These are phyloP conservation scores for Nemurella pictetii DNA, from an alignment of 2,888 invertebrate genomes.

Conservation along the genomic window DNA sequence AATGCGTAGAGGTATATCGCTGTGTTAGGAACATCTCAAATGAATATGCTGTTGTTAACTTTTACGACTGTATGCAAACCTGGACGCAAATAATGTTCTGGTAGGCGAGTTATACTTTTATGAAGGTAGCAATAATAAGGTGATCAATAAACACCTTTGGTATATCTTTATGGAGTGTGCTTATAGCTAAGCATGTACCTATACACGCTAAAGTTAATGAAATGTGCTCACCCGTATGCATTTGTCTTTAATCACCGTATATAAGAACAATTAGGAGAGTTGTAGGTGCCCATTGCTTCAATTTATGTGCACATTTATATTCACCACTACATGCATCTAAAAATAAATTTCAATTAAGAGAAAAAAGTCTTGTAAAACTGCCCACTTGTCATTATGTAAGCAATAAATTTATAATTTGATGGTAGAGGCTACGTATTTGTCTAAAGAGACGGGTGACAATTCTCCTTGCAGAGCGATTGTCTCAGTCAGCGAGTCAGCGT, in stretches of 20 bases:
- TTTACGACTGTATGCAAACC: neutral
- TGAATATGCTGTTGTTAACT: neutral
- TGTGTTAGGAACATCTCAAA: neutral
- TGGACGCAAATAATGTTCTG: neutral
- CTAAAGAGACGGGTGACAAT: neutral
- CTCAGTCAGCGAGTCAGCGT: conserved; percentile 48
- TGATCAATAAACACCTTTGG: neutral
- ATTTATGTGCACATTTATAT: neutral
- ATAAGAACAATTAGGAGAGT: neutral
- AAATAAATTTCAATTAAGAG: neutral
- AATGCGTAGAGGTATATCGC: too few relatives aligned
- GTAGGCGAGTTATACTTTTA: neutral
- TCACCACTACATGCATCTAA: neutral
- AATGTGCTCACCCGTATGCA: neutral
- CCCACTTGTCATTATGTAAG: neutral
- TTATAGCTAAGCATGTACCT: neutral
- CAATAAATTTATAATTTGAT: too few relatives aligned
- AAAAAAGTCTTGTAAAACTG: neutral
- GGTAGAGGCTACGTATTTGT: too few relatives aligned
- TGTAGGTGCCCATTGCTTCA: neutral
- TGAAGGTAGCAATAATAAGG: neutral
- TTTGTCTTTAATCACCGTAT: neutral
- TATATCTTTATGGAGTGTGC: neutral
- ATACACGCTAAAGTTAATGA: neutral
- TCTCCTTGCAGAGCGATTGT: conserved; percentile 27